Base-by-base conservation (phyloP, 2,888 invertebrate species). In the Acrocera orbiculus region DNA sequence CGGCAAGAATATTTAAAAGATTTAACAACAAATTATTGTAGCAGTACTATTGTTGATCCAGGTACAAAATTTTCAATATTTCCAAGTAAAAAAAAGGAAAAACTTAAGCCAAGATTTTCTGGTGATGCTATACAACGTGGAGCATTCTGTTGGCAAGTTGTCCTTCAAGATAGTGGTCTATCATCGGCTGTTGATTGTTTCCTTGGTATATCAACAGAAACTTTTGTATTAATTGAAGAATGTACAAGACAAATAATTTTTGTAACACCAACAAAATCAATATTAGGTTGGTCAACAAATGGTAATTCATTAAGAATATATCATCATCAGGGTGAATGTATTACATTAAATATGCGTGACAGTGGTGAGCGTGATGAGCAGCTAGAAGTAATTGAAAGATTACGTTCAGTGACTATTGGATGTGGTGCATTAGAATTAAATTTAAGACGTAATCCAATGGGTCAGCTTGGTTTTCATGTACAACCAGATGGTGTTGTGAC, bases 1-100 rank as follows among this genome's bases (percentile, higher is more conserved):
- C 67, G 93, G 43, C 86, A 90, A 55, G 93, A 93, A 63, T 92
- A 92, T 61, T 68, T 95, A 47, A 92, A 90, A 58, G 95, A 95
- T 61, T 68, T 92, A 47, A 80, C 87, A 17, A 70, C 73, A 42
- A 89, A 87, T 61, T 79, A 79, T 59, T 73, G 79, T 4, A 78
- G 83, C 10, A 72, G 76, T 30, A 77, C 80, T 4, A 70, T 79
- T 3, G 72, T 90, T 11, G 90, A 86, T 50, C 74, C 78, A 13
- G 78, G 80, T 33, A 80, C 82, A 49, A 86, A 86, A 61, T 86
- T 86, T 62, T 83, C 63, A 16, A 61, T 64, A 43, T 76, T 76
- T 49, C 74, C 76, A 46, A 73, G 73, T 42, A 72, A 76, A 52
- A 79, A 86, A 66, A 75, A 87, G 54, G 74, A 85, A 52, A 66